phyloP scores from a whole-genome alignment of 1,140 invertebrate species.

The Pentalonia nigronervosa region DNA sequence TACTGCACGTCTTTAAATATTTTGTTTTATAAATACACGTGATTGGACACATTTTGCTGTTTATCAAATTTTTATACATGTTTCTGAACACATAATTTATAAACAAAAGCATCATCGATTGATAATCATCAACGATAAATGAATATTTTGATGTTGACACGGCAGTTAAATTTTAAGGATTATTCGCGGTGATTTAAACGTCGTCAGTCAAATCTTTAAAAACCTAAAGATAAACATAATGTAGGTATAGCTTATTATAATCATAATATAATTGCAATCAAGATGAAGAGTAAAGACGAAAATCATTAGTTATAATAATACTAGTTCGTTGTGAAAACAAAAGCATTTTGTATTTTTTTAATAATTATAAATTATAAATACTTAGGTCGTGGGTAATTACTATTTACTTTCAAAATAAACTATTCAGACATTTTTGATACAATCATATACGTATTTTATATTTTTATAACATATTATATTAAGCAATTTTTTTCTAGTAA shows the following conservation, averaged over 20 bases:
- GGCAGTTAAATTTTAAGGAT: neutral
- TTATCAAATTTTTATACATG: neutral
- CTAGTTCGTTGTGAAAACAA: neutral
- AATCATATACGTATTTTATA: too few relatives aligned
- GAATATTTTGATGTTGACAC: neutral
- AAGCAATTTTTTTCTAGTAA: neutral
- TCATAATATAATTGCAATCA: neutral
- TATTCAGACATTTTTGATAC: too few relatives aligned
- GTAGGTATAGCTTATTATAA: neutral
- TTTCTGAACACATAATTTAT: neutral
- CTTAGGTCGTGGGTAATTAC: neutral
- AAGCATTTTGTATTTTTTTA: neutral
- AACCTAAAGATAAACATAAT: neutral
- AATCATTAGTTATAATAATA: neutral
- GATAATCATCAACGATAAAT: neutral
- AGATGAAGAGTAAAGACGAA: neutral
- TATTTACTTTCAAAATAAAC: too few relatives aligned
- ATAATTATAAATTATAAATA: too few relatives aligned
- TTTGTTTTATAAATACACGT: neutral
- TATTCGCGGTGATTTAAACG: neutral
- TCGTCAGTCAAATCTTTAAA: neutral
- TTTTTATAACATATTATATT: neutral
- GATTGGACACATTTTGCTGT: neutral
- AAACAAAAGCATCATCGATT: neutral
- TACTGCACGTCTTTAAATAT: neutral